These are phyloP conservation scores for Chamaedrilus cognettii DNA, from an alignment of 2,888 invertebrate species.

Conservation along the genomic window DNA sequence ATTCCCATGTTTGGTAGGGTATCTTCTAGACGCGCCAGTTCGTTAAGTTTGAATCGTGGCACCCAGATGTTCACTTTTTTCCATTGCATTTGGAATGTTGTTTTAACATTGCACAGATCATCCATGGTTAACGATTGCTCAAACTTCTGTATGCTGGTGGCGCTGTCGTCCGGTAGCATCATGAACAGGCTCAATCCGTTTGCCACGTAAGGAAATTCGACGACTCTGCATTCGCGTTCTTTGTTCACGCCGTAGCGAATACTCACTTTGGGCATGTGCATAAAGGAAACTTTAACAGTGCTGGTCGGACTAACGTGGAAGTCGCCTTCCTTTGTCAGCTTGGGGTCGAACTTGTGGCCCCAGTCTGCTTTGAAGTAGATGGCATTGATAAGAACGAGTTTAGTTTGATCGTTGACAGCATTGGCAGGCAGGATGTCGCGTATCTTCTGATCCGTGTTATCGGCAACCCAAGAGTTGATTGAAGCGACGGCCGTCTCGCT, in stretches of 20 bases:
- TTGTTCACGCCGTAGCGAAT: neutral
- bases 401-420: constrained; percentile 42
- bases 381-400: constrained; percentile 59
- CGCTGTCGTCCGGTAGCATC: constrained; percentile 10
- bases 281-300: constrained; percentile 71
- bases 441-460: constrained; percentile 79
- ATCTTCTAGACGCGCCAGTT: constrained; percentile 26
- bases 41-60: constrained; percentile 37
- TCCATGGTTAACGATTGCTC: constrained; percentile 21
- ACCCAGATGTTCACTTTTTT: constrained; percentile 28
- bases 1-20: constrained; percentile 33
- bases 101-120: constrained; percentile 10
- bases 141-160: constrained; percentile 12
- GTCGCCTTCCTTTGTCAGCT: constrained; percentile 63
- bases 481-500: neutral
- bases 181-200: constrained; percentile 15
- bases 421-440: constrained; percentile 70
- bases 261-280: constrained; percentile 51
- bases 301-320: constrained; percentile 67
- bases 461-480: constrained; percentile 81
- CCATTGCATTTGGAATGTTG: constrained; percentile 12
- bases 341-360: constrained; percentile 63
- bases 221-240: constrained; percentile 4
- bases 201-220: constrained; percentile 13
- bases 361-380: constrained; percentile 58